phyloP scores from a whole-genome alignment of 2,888 invertebrate species.

The Platypus cylindrus region DNA sequence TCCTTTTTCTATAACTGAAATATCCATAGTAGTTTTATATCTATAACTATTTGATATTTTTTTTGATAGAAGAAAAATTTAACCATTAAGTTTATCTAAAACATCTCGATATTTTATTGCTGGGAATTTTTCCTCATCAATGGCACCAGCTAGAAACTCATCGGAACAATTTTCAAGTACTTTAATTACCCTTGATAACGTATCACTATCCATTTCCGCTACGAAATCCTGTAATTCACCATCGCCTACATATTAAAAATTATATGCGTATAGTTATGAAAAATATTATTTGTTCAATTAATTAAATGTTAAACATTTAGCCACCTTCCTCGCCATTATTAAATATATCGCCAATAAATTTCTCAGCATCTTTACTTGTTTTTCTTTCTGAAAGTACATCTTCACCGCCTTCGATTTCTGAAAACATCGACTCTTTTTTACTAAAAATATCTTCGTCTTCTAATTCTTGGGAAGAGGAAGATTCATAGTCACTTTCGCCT shows the following conservation, averaged over 20 bases:
- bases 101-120: constrained; percentile 21
- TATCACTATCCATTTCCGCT: constrained; percentile 14
- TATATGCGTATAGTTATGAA: neutral
- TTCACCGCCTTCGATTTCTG: constrained; percentile 11
- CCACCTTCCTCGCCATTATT: constrained; percentile 13
- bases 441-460: constrained; percentile 9
- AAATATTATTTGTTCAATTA: neutral
- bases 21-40: no score
- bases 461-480: constrained; percentile 10
- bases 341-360: constrained; percentile 8
- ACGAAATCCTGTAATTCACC: constrained; percentile 10
- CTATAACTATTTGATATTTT: no score
- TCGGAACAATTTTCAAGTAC: constrained; percentile 21
- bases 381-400: constrained; percentile 5
- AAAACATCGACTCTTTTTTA: neutral
- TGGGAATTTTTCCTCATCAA: constrained; percentile 18
- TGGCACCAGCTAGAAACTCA: constrained; percentile 17
- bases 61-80: no score
- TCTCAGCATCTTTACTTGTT: constrained; percentile 11
- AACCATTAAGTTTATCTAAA: constrained; percentile 20
- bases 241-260: constrained; percentile 4
- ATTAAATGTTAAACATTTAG: no score
- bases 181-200: constrained; percentile 20
- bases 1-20: constrained; percentile 6
- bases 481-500: constrained; percentile 14